Percentiles rank a stretch among this genome's conserved stretches.
Evolutionary conservation across 2,888 invertebrate species (phyloP).

Genomic region (Drosophila putrida): DNA sequence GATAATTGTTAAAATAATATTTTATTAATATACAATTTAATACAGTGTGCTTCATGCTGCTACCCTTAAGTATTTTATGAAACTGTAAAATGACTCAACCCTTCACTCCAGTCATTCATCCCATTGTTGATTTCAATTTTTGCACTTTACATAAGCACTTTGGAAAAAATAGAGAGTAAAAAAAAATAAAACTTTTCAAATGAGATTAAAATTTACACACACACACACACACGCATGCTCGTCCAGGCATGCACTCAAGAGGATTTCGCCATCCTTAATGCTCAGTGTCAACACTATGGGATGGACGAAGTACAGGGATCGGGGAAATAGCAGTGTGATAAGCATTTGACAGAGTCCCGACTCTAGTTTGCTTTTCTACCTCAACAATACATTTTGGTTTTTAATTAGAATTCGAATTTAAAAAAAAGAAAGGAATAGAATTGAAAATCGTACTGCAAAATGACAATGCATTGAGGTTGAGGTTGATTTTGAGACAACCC

Average conservation of each 20-base stretch:
- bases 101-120: constrained; percentile 37
- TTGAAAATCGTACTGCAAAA: constrained; percentile 56
- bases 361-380: constrained; percentile 51
- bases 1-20: background rate
- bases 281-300: constrained; percentile 73
- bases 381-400: constrained; percentile 74
- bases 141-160: constrained; percentile 59
- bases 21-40: background rate
- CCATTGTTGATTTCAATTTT: constrained; percentile 72
- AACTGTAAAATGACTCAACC: constrained; percentile 37
- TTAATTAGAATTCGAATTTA: constrained; percentile 74
- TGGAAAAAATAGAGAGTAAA: constrained; percentile 30
- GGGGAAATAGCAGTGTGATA: constrained; percentile 71
- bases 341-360: constrained; percentile 57
- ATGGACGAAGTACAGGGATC: constrained; percentile 25
- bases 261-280: constrained; percentile 78
- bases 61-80: constrained; percentile 9
- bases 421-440: constrained; percentile 33
- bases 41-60: background rate
- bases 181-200: constrained; percentile 66
- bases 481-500: constrained; percentile 41
- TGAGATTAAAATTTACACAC: constrained; percentile 73
- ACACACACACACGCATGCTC: constrained; percentile 34
- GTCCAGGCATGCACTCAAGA: constrained; percentile 75
- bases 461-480: constrained; percentile 41